A percentile compares a stretch with the other conserved stretches of the same genome.
phyloP scores from a whole-genome alignment of 2,888 invertebrate species.

The Eupithecia insigniata region DNA sequence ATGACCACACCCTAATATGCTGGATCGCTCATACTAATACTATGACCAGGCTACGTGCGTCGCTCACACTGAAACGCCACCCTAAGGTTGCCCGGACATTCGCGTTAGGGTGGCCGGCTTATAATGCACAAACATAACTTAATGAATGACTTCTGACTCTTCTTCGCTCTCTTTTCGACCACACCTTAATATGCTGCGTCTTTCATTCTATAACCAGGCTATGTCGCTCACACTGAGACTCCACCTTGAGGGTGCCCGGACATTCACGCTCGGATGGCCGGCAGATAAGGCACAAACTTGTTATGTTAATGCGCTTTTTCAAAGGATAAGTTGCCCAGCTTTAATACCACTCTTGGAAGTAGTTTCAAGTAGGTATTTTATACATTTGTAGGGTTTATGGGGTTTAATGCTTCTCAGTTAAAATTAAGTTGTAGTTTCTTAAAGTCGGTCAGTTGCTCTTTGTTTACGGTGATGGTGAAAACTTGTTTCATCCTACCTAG shows the following conservation, averaged over 20 bases:
- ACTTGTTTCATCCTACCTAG: too few species aligned
- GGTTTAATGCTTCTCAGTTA: not conserved
- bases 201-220: not conserved
- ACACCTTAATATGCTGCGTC: not conserved
- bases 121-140: conserved; percentile 43
- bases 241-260: conserved; percentile 27
- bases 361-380: conserved; percentile 19
- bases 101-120: conserved; percentile 39
- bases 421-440: not conserved
- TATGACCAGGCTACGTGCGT: not conserved
- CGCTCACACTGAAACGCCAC: conserved; percentile 5
- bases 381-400: conserved; percentile 26
- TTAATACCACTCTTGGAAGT: conserved; percentile 33
- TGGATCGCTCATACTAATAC: not conserved
- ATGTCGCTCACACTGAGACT: conserved; percentile 8
- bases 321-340: conserved; percentile 43
- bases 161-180: not conserved
- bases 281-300: conserved; percentile 44
- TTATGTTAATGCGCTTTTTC: conserved; percentile 47
- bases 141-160: conserved; percentile 23
- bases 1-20: not conserved
- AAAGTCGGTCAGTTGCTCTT: not conserved
- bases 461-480: not conserved
- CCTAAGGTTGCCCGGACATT: conserved; percentile 34
- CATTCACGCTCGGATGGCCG: conserved; percentile 42